Conservation (phyloP, 1,140 invertebrate genomes). For the Drosophila pseudoananassae region DNA sequence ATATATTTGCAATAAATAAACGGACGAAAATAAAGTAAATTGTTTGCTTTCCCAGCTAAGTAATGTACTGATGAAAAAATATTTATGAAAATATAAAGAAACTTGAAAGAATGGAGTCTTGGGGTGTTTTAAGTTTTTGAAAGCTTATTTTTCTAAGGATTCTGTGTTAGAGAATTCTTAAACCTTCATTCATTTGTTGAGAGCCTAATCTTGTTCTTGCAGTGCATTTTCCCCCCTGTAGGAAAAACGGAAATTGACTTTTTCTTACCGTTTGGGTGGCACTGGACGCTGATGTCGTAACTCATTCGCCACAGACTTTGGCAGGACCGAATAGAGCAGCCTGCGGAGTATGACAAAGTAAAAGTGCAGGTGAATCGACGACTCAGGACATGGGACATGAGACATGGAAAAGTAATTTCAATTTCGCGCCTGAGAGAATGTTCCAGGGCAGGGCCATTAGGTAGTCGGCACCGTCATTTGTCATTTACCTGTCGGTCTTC, state of each 20-base stretch:
- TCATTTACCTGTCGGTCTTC: conserved; percentile 95
- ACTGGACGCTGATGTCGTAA: conserved; percentile 95
- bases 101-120: not conserved
- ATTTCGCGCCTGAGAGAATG: conserved; percentile 78
- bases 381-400: conserved; percentile 1
- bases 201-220: not conserved
- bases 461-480: conserved; percentile 52
- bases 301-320: conserved; percentile 96
- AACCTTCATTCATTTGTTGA: not conserved
- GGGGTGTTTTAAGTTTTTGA: not conserved
- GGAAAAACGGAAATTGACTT: conserved; percentile 30
- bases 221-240: conserved; percentile 7
- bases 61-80: conserved; percentile 7
- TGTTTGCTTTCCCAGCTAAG: conserved; percentile 25
- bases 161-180: too few relatives aligned
- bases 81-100: not conserved
- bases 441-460: conserved; percentile 34
- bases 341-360: conserved; percentile 84
- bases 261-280: conserved; percentile 87
- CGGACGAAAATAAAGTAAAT: conserved; percentile 58
- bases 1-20: conserved; percentile 61
- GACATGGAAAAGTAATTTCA: conserved; percentile 75
- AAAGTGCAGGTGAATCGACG: conserved; percentile 8
- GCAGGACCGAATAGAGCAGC: conserved; percentile 96
- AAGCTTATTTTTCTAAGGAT: too few relatives aligned